Percentiles rank a stretch among this genome's conserved stretches.
These are phyloP conservation scores for Anser brachyrhynchus DNA, from an alignment of 2,113 vertebrate genomes.

Conservation along the genomic window DNA sequence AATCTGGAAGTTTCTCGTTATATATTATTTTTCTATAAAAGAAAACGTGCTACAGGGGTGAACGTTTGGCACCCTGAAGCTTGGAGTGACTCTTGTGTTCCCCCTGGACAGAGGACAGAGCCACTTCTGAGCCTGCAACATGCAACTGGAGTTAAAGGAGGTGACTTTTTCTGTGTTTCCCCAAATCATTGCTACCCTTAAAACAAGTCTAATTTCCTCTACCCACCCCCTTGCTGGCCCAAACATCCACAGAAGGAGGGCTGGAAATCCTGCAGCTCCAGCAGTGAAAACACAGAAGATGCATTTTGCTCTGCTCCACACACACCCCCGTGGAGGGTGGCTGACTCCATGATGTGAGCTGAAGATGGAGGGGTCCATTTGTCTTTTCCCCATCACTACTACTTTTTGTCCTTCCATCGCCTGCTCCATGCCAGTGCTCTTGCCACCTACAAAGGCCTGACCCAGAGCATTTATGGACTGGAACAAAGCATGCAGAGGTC, in stretches of 20 bases:
- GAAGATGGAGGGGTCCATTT: neutral
- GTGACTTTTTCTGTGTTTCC: neutral
- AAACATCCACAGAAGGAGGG: neutral
- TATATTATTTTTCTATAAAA: neutral
- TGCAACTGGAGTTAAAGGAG: neutral
- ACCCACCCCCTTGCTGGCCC: neutral
- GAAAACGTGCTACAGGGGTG: neutral
- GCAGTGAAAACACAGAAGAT: neutral
- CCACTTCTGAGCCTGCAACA: neutral
- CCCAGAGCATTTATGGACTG: neutral
- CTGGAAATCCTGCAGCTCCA: neutral
- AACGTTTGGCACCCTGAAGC: neutral
- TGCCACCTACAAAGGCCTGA: too few relatives aligned
- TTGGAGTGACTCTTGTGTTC: rapidly evolving
- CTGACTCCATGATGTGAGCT: neutral
- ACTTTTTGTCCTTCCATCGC: neutral
- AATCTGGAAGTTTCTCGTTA: neutral
- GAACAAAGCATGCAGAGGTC: neutral
- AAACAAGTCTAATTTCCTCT: neutral
- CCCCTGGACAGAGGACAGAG: neutral
- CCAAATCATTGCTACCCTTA: neutral
- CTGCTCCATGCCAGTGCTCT: too few relatives aligned
- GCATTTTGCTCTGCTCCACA: neutral
- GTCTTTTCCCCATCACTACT: neutral
- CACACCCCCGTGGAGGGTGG: neutral